Evolutionary conservation across 35 echinoderm and acorn worm genomes (phyloP), one percentile per base, ranked within the genome.

Genomic region (Amphiura filiformis): DNA sequence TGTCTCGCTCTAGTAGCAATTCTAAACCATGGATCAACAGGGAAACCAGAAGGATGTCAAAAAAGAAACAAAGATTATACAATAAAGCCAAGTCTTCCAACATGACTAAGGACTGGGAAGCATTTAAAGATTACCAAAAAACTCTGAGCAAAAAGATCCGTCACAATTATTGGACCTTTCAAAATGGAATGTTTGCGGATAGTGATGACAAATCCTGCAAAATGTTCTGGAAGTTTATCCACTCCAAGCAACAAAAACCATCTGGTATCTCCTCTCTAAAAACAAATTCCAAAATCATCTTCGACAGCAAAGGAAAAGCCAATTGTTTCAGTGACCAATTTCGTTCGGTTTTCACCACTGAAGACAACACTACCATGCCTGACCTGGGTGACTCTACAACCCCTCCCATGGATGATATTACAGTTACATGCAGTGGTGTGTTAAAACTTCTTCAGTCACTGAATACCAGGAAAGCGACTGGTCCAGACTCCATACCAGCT

Each of bases 261-360:
- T 32, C 39, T 44, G 41, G 31, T 36, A 83, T 83, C 23, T 44
- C 81, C 26, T 83, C 81, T 83, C 42, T 81, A 5, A 39, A 56
- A 32, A 13, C 41, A 1, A 34, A 13, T 26, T 5, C n/a, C 0
- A 22, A n/a, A 52, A n/a, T 34, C 32, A 44, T 47, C 20, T 47
- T 83, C 15, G 78, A 37, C n/a, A 36, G 34, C 15, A 4, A 32
- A 18, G 38, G 34, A 34, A 36, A 80, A 32, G 78, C 76, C 1
- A 84, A 47, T 39, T 1, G 36, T 31, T 84, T 90, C 17, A 84
- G 76, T 35, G 32, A 79, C 11, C 89, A 91, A 35, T 91, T 91
- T 78, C 34, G 81, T 18, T 91, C 82, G 13, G 89, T 91, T 28
- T 91, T 91, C 47, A 85, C 89, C 32, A 0, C 37, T 5, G 89